phyloP scores from a whole-genome alignment of 2,888 invertebrate genomes.

The Chymomyza fuscimana region DNA sequence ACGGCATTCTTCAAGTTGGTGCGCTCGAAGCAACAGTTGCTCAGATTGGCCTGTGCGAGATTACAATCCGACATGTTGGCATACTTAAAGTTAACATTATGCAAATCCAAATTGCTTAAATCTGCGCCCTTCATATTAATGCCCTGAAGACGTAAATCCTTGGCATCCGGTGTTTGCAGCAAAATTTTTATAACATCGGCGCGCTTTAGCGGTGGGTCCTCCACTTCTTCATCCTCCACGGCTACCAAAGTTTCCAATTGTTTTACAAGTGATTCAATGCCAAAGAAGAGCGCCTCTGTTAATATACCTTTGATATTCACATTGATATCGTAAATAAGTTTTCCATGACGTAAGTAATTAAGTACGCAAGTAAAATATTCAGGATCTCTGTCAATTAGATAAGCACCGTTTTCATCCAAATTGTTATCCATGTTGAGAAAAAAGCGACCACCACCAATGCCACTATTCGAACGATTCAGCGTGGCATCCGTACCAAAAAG shows the following conservation, averaged over 20 bases:
- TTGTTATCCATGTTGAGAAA: not conserved
- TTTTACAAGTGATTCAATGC: not conserved
- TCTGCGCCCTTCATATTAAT: not conserved
- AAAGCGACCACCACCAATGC: not conserved
- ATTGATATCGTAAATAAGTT: constrained; percentile 84
- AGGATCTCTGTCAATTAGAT: constrained; percentile 98
- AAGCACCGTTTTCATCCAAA: constrained; percentile 97
- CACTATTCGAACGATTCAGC: not conserved
- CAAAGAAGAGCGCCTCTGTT: constrained; percentile 86
- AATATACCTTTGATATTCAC: constrained; percentile 91
- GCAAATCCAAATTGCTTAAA: not conserved
- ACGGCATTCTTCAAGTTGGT: not conserved
- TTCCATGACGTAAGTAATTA: constrained; percentile 98
- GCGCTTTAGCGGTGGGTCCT: not conserved
- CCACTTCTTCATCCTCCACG: not conserved
- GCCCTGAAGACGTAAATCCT: not conserved
- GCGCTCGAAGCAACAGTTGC: not conserved
- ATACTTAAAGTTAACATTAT: not conserved
- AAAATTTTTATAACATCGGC: not conserved
- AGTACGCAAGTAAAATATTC: constrained; percentile 97
- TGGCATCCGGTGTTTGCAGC: not conserved
- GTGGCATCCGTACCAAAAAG: not conserved
- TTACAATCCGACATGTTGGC: not conserved
- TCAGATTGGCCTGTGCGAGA: not conserved
- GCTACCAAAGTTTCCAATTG: not conserved